Percentiles rank a stretch among this genome's conserved stretches.
Conservation (phyloP, 2,888 invertebrate species). For the Oeneis ivallda region DNA sequence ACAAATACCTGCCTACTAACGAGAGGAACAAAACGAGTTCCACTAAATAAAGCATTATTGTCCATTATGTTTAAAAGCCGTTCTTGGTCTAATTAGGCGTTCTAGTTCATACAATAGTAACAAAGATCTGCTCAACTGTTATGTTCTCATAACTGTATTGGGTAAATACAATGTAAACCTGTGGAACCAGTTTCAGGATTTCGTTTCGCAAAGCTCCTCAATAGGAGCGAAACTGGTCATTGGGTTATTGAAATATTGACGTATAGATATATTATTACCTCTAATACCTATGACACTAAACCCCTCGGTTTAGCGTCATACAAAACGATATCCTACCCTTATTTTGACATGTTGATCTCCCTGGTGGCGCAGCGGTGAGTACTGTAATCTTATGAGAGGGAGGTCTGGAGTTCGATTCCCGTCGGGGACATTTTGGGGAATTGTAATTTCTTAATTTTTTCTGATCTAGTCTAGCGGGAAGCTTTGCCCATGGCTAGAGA, state of each 20-base stretch:
- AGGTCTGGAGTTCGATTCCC: neutral
- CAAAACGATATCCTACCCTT: too few species aligned
- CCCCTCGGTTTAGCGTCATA: too few species aligned
- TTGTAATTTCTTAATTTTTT: neutral
- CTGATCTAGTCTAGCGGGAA: neutral
- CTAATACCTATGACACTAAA: too few species aligned
- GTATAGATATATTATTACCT: neutral
- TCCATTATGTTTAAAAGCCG: neutral
- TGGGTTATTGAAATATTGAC: conserved; percentile 16
- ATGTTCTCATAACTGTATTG: neutral
- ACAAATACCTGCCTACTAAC: too few species aligned
- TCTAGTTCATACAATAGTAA: conserved; percentile 1
- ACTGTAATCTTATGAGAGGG: neutral
- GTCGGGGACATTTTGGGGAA: neutral
- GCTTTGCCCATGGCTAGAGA: neutral
- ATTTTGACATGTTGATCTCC: too few species aligned
- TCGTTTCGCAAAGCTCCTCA: conserved; percentile 3
- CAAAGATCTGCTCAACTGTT: neutral
- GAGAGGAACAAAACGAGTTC: neutral
- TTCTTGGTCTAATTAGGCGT: conserved; percentile 10
- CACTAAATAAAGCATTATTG: neutral
- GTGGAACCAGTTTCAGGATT: conserved; percentile 10
- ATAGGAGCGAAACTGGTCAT: conserved; percentile 9
- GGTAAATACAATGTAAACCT: conserved; percentile 2
- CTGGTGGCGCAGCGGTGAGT: too few species aligned